A percentile compares a stretch with the other conserved stretches of the same genome.
Conservation (phyloP, 2,113 vertebrate species). For the Anhinga anhinga region DNA sequence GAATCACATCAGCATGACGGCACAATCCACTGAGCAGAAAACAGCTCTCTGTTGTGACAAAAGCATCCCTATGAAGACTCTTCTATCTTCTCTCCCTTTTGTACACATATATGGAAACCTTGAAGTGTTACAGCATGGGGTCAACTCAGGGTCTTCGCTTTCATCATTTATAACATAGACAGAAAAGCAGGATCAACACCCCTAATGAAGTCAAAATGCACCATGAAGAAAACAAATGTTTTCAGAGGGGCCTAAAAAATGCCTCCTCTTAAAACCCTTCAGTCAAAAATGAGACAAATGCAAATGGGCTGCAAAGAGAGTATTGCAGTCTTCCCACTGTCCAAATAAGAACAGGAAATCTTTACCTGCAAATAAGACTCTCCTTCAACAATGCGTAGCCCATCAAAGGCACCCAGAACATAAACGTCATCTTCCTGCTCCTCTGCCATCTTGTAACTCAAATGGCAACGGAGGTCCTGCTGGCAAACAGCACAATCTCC, state of each 20-base stretch:
- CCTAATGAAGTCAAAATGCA: not conserved
- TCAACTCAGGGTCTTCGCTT: not conserved
- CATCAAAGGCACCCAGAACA: constrained; percentile 49
- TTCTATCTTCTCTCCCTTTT: not conserved
- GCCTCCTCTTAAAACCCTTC: not conserved
- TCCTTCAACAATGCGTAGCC: constrained; percentile 48
- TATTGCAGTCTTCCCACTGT: not conserved
- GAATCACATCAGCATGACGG: not conserved
- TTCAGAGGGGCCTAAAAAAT: not conserved
- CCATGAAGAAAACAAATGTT: not conserved
- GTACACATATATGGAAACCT: not conserved
- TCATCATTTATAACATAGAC: not conserved
- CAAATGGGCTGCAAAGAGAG: not conserved
- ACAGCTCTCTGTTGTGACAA: not conserved
- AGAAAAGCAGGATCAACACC: not conserved
- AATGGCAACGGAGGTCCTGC: constrained; percentile 57
- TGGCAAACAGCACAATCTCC: constrained; percentile 42
- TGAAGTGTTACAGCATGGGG: not conserved
- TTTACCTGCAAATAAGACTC: constrained; percentile 63
- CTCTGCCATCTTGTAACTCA: constrained; percentile 41
- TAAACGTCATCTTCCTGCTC: constrained; percentile 38
- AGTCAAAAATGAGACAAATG: not conserved
- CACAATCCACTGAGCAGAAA: not conserved
- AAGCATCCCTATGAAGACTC: not conserved
- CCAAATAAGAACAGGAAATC: not conserved